A percentile compares a stretch with the other conserved stretches of the same genome.
These are phyloP conservation scores for Heptranchias perlo DNA, from an alignment of 2,113 vertebrate species.

Conservation along the genomic window DNA sequence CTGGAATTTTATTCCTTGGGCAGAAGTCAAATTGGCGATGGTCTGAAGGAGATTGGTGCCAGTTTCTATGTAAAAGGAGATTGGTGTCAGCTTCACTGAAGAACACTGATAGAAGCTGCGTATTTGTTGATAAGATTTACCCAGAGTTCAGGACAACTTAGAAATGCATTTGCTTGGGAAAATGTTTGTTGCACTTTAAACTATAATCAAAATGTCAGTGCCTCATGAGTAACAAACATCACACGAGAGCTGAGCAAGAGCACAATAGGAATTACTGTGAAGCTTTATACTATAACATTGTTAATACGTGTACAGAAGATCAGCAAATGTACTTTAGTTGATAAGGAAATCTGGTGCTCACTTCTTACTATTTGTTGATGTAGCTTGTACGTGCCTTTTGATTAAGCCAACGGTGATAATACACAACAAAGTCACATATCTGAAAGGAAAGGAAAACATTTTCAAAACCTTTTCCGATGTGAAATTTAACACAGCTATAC, in stretches of 20 bases:
- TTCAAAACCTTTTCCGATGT: not conserved
- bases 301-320: not conserved
- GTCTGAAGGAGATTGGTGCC: not conserved
- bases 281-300: not conserved
- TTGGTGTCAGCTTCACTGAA: not conserved
- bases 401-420: not conserved
- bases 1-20: not conserved
- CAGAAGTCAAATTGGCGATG: not conserved
- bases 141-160: not conserved
- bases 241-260: not conserved
- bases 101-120: too few relatives aligned
- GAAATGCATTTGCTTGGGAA: not conserved
- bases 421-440: not conserved
- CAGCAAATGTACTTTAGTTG: not conserved
- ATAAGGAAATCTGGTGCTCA: not conserved
- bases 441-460: not conserved
- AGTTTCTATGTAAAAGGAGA: not conserved
- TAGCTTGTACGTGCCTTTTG: accelerated
- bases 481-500: not conserved
- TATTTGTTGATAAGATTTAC: not conserved
- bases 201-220: not conserved
- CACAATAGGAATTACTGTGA: not conserved
- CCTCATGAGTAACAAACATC: not conserved
- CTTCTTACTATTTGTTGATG: not conserved
- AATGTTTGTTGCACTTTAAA: not conserved